These are phyloP conservation scores for Montipora sp. DNA, from an alignment of 64 coral and sea anemone species.

Conservation along the genomic window DNA sequence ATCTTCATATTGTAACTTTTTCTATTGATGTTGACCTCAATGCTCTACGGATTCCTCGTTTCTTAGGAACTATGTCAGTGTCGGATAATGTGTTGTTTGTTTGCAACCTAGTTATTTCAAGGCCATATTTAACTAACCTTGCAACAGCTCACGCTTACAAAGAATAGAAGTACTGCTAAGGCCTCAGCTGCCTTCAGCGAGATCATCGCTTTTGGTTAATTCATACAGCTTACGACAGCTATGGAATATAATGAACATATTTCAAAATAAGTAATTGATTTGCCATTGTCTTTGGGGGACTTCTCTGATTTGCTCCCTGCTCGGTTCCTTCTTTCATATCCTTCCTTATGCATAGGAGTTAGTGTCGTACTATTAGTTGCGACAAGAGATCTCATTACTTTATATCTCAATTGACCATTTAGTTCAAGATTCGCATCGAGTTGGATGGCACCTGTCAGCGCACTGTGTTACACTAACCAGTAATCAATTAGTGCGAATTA, in stretches of 20 bases:
- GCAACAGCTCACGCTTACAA: not conserved
- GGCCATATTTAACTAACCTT: not conserved
- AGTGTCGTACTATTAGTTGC: no score
- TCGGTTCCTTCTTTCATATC: not conserved
- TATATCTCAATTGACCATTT: no score
- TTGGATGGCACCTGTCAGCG: not conserved
- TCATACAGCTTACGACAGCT: not conserved
- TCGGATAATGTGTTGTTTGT: not conserved
- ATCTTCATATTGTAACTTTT: no score
- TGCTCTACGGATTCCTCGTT: no score
- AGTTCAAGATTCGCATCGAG: not conserved
- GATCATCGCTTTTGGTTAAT: slow-evolving; percentile 2
- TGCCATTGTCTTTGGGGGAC: not conserved
- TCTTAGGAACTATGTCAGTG: no score
- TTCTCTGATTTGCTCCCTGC: not conserved
- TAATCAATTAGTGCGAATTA: not conserved
- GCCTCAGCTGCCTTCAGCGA: not conserved
- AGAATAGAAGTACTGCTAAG: not conserved
- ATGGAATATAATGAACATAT: not conserved
- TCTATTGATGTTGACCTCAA: no score
- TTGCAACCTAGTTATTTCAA: not conserved
- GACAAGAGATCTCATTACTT: no score
- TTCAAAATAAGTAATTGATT: not conserved
- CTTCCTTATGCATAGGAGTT: not conserved
- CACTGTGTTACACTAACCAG: not conserved